Conservation (phyloP, 2,797 vertebrate species). For the Picus viridis region DNA sequence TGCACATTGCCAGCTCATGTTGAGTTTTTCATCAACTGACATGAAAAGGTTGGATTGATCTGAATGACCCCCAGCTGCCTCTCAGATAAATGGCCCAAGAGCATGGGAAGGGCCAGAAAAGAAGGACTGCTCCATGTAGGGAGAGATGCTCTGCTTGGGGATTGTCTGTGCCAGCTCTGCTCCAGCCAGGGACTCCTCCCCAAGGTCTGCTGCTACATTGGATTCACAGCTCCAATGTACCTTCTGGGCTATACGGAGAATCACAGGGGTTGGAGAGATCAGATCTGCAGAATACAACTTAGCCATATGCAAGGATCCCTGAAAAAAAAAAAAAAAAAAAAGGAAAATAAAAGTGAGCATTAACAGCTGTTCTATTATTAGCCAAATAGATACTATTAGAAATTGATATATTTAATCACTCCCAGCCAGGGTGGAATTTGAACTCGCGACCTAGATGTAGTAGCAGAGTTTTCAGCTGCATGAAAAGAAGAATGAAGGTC, state of each 20-base stretch:
- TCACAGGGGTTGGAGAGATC: background rate
- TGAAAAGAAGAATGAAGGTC: conserved; percentile 14
- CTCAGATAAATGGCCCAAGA: background rate
- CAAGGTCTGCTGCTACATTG: background rate
- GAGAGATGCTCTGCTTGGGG: background rate
- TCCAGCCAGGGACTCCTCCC: background rate
- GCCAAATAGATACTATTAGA: conserved; percentile 51
- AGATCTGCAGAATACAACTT: background rate
- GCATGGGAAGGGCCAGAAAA: background rate
- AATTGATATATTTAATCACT: conserved; percentile 54
- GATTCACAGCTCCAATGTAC: background rate
- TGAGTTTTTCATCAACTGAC: too few species aligned
- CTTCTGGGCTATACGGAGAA: background rate
- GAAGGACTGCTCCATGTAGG: background rate
- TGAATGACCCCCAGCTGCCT: background rate
- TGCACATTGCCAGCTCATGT: too few species aligned
- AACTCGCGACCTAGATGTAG: conserved; percentile 59
- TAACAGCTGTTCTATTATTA: conserved; percentile 5
- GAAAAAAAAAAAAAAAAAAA: too few species aligned
- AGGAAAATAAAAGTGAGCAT: background rate
- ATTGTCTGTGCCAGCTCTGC: background rate
- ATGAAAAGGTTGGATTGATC: background rate
- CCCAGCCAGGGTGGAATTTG: conserved; percentile 48
- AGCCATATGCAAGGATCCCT: background rate
- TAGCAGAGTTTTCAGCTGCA: conserved; percentile 60